Evolutionary conservation across 2,888 invertebrate genomes (phyloP).

Genomic region (Cantharis lateralis): DNA sequence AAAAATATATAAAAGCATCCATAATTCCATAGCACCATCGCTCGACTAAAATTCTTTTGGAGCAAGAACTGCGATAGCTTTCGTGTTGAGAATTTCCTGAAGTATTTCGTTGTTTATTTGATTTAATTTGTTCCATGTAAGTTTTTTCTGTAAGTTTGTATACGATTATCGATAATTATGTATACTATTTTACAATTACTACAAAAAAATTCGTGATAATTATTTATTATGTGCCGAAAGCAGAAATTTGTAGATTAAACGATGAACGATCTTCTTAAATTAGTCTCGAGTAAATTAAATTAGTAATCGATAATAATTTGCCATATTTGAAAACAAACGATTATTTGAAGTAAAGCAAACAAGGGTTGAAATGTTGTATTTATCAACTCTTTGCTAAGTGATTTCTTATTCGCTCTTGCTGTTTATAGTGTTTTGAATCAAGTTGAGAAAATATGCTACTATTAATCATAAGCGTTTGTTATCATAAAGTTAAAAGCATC

Average conservation of each 20-base stretch:
- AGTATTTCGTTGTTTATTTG: not conserved
- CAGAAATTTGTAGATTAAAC: not conserved
- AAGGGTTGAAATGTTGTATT: not conserved
- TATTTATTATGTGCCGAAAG: not conserved
- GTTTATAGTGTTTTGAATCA: not conserved
- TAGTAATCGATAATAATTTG: not conserved
- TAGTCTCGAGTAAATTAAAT: not conserved
- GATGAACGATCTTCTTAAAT: not conserved
- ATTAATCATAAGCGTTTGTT: not conserved
- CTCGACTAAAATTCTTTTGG: not conserved
- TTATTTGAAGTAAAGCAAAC: not conserved
- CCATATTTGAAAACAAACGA: not conserved
- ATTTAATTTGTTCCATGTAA: not conserved
- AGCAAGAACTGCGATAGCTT: not conserved
- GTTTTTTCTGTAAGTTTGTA: too few species aligned
- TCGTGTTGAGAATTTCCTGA: not conserved
- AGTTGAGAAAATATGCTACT: not conserved
- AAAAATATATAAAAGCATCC: not conserved
- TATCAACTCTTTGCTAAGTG: not conserved
- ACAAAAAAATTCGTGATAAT: too few species aligned
- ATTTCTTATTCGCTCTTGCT: not conserved
- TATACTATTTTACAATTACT: too few species aligned
- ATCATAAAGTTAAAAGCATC: not conserved
- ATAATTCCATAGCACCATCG: not conserved
- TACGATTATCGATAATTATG: too few species aligned